These are phyloP conservation scores for Helogale parvula DNA, from an alignment of 2,113 vertebrate species.

Conservation along the genomic window DNA sequence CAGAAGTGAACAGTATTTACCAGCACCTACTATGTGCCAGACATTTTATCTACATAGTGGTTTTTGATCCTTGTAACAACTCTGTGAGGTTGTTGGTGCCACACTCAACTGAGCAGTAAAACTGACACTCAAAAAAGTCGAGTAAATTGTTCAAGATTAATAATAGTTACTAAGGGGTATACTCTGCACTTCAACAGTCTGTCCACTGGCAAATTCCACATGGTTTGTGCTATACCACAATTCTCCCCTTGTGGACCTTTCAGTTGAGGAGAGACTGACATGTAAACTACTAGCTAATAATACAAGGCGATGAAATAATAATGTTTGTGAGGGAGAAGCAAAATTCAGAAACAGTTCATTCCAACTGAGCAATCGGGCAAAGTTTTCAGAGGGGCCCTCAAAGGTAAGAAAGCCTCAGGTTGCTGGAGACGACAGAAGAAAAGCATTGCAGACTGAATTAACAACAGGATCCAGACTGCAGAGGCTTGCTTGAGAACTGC, in stretches of 20 bases:
- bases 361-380: not conserved
- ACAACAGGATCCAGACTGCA: not conserved
- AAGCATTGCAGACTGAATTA: not conserved
- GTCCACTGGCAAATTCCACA: not conserved
- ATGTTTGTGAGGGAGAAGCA: not conserved
- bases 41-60: not conserved
- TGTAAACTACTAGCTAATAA: not conserved
- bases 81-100: not conserved
- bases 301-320: not conserved
- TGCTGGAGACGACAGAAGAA: not conserved
- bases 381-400: not conserved
- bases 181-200: not conserved
- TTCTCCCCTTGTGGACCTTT: not conserved
- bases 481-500: not conserved
- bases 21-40: not conserved
- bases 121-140: not conserved
- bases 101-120: not conserved
- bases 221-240: not conserved
- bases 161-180: not conserved
- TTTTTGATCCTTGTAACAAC: not conserved
- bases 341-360: not conserved
- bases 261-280: not conserved
- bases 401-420: not conserved
- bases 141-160: not conserved
- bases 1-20: not conserved